Conservation (phyloP, 2,113 vertebrate genomes). For the Plestiodon gilberti region DNA sequence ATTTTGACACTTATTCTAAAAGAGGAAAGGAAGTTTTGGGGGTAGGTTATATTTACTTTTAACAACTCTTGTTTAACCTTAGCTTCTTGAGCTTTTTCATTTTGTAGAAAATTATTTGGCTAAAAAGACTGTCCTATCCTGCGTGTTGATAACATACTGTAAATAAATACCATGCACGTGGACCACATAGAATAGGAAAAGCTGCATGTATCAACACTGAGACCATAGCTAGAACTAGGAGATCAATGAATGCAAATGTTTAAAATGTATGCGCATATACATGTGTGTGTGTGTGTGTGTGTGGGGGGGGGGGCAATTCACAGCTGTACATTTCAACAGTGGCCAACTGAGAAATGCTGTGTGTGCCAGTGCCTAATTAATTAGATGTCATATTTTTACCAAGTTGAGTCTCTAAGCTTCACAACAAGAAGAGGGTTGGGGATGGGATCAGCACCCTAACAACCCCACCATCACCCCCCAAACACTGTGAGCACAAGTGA, state of each 20-base stretch:
- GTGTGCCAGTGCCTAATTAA: neutral
- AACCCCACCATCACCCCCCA: neutral
- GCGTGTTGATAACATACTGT: neutral
- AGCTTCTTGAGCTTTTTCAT: neutral
- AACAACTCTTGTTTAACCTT: neutral
- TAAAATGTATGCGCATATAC: neutral
- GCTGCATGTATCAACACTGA: neutral
- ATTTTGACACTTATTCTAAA: neutral
- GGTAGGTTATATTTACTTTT: conserved; percentile 15
- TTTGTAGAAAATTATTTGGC: neutral
- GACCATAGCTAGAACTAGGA: neutral
- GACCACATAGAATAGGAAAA: neutral
- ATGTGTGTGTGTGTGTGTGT: too few relatives aligned
- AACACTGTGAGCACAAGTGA: neutral
- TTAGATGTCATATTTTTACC: neutral
- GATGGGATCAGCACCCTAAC: neutral
- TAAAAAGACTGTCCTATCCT: neutral
- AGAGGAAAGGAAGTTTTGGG: neutral
- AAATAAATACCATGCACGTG: neutral
- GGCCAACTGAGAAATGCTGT: neutral
- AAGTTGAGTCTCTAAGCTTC: neutral
- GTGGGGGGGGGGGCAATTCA: neutral
- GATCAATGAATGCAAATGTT: neutral
- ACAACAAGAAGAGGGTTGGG: neutral
- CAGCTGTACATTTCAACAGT: neutral